Evolutionary conservation across 2,113 vertebrate genomes (phyloP).

Genomic region (Garra rufa): DNA sequence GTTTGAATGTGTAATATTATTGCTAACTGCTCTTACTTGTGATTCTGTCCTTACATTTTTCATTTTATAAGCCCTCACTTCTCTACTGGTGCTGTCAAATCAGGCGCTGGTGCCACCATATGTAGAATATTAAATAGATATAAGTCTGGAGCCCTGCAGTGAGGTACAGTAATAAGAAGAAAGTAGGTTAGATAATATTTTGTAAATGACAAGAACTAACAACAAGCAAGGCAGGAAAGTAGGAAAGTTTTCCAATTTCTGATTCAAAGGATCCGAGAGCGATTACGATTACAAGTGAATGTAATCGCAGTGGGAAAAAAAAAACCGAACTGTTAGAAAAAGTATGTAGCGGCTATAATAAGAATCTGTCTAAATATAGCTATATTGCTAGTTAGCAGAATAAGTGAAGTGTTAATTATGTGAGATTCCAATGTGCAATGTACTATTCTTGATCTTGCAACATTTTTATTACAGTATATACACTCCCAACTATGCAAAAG

Average conservation of each 20-base stretch:
- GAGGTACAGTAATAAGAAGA: not conserved
- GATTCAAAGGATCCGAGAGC: not conserved
- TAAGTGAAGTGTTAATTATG: slow-evolving; percentile 20
- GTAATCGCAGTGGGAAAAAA: not conserved
- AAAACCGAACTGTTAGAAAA: not conserved
- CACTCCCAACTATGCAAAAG: not conserved
- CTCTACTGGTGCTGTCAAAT: not conserved
- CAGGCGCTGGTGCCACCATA: not conserved
- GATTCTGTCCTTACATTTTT: not conserved
- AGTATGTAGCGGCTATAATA: not conserved
- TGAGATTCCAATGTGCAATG: not conserved
- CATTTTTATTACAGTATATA: slow-evolving; percentile 24
- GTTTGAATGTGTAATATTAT: not conserved
- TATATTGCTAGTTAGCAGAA: not conserved
- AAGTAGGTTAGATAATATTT: not conserved
- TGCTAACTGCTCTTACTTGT: not conserved
- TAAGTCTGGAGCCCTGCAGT: not conserved
- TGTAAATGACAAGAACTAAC: not conserved
- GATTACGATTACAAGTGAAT: not conserved
- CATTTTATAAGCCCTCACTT: not conserved
- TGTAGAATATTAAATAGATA: not conserved
- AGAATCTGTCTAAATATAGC: slow-evolving; percentile 9
- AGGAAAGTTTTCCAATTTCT: not conserved
- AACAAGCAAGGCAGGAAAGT: not conserved
- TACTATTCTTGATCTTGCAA: slow-evolving; percentile 9